Evolutionary conservation across 1,140 invertebrate species (phyloP).

Genomic region (Drosophila sturtevanti): DNA sequence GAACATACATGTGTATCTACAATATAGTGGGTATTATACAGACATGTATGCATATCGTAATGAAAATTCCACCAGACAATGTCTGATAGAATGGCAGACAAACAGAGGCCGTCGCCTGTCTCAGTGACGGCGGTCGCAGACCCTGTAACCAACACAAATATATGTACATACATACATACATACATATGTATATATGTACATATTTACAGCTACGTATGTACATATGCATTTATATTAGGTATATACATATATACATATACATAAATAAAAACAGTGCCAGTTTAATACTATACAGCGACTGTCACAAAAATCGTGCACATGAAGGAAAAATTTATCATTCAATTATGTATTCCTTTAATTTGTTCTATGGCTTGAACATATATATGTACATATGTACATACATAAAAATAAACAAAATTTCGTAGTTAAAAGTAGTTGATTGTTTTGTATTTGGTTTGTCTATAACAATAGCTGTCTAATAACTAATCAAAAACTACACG

Average conservation of each 20-base stretch:
- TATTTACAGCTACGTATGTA: conserved; percentile 15
- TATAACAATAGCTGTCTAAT: no score
- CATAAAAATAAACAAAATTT: no score
- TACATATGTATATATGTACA: not conserved
- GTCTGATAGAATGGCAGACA: conserved; percentile 60
- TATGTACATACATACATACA: conserved; percentile 4
- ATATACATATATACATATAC: not conserved
- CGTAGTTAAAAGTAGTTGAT: no score
- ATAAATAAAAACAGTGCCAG: conserved; percentile 1
- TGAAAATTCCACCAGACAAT: conserved; percentile 27
- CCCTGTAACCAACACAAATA: conserved; percentile 48
- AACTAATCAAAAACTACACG: no score
- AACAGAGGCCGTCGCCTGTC: conserved; percentile 56
- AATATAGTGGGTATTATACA: not conserved
- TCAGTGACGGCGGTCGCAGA: conserved; percentile 47
- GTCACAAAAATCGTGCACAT: no score
- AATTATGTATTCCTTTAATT: no score
- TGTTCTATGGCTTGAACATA: no score
- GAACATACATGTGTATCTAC: not conserved
- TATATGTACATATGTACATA: conserved; percentile 8
- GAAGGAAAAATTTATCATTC: no score
- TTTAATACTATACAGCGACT: no score
- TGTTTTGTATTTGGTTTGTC: no score
- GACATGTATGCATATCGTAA: not conserved
- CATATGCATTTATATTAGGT: no score